A percentile compares a stretch with the other conserved stretches of the same genome.
phyloP scores from a whole-genome alignment of 2,888 invertebrate species.

The Drosophila atripex region DNA sequence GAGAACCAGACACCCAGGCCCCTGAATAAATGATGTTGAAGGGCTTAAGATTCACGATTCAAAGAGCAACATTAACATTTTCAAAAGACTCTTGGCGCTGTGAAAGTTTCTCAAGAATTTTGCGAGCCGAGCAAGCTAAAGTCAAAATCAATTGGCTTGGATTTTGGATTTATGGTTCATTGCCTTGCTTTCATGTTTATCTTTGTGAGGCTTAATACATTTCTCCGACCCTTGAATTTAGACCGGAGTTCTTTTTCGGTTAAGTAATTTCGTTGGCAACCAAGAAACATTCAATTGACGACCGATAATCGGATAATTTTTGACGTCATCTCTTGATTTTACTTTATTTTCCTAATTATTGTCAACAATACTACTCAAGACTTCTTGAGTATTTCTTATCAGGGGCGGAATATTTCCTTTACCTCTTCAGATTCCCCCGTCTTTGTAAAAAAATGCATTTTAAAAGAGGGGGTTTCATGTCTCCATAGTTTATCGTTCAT shows the following conservation, averaged over 20 bases:
- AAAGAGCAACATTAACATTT: constrained; percentile 39
- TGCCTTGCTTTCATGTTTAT: constrained; percentile 42
- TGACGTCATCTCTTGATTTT: not conserved
- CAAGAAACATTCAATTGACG: constrained; percentile 43
- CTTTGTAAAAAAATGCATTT: not conserved
- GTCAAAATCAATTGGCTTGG: constrained; percentile 52
- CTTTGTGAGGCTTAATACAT: constrained; percentile 1
- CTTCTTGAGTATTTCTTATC: constrained; percentile 10
- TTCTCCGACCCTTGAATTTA: not conserved
- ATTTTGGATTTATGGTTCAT: constrained; percentile 46
- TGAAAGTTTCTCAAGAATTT: constrained; percentile 51
- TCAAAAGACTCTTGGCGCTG: constrained; percentile 10
- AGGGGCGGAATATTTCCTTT: constrained; percentile 10
- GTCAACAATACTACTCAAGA: constrained; percentile 18
- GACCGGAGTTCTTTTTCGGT: not conserved
- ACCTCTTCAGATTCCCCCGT: not conserved
- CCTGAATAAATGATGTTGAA: constrained; percentile 55
- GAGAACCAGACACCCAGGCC: constrained; percentile 7
- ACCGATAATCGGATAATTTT: constrained; percentile 17
- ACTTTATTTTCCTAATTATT: constrained; percentile 5
- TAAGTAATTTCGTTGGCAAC: constrained; percentile 24
- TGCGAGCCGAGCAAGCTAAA: constrained; percentile 13
- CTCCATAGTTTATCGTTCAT: constrained; percentile 62
- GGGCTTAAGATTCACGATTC: constrained; percentile 46
- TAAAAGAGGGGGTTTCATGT: constrained; percentile 8